Base-by-base conservation (phyloP, 2,113 vertebrate species). In the Junco hyemalis region DNA sequence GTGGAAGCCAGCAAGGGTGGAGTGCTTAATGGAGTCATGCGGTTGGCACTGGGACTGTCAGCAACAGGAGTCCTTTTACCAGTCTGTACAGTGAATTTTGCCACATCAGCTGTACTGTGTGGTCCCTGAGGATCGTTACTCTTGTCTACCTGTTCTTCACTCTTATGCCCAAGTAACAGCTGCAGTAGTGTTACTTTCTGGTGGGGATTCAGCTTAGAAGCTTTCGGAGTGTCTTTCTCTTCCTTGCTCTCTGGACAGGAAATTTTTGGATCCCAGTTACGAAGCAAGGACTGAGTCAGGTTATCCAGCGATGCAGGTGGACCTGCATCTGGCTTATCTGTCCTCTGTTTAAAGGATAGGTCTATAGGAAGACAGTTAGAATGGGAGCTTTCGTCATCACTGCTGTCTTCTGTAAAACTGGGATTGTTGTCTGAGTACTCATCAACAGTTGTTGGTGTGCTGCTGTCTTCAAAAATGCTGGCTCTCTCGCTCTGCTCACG, bases 311-410 rank as follows among this genome's bases (percentile, higher is more conserved):
- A 99, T 16, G 98, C 97, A 70, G 98, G 96, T 10, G 97, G 97
- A 66, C 97, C 97, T 5, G 94, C 84, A 57, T 98, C 98, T 42
- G 98, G 96, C 84, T 98, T 98, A 66, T 96, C 98, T 38, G 89
- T 93, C 76, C 98, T 97, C 92, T 98, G 98, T 96, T 98, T 99
- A 91, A 99, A 98, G 36, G 99, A 99, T 25, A 99, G 98, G 96
- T 99, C 99, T 92, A 99, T 99, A 61, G 99, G 99, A 57, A 99
- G 98, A 93, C 99, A 99, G 92, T 98, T 99, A 50, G 99, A 99
- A 94, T 99, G 98, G 74, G 98, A 98, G 86, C 99, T 99, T 95
- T 99, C 99, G 20, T 98, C 99, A 72, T 99, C 99, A n/a, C 99
- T 99, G 97, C 98, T 99, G 86, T 99, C 99, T 97, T 99, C 99